These are phyloP conservation scores for Apodemia duryi DNA, from an alignment of 2,888 invertebrate species.

Conservation along the genomic window DNA sequence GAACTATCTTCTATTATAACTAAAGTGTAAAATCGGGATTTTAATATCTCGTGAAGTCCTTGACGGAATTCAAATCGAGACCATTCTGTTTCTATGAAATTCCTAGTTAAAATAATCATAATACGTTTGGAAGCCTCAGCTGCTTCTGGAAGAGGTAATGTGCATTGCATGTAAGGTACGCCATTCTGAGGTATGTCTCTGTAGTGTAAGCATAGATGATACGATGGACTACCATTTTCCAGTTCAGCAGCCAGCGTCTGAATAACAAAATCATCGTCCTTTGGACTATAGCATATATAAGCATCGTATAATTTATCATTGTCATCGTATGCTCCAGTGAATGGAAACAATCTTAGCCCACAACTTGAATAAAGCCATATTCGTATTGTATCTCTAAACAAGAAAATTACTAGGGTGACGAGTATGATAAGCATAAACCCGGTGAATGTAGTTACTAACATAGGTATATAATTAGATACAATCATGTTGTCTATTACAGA, in stretches of 20 bases:
- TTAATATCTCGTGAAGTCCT: conserved; percentile 91
- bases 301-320: conserved; percentile 94
- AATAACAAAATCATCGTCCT: conserved; percentile 94
- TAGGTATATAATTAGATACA: conserved; percentile 90
- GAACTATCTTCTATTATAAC: conserved; percentile 92
- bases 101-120: conserved; percentile 90
- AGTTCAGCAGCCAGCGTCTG: conserved; percentile 91
- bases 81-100: conserved; percentile 96
- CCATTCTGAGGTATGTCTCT: conserved; percentile 88
- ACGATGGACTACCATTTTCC: conserved; percentile 88
- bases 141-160: conserved; percentile 90
- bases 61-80: conserved; percentile 93
- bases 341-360: conserved; percentile 89
- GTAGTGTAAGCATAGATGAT: conserved; percentile 93
- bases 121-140: conserved; percentile 93
- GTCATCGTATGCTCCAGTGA: conserved; percentile 85
- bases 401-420: conserved; percentile 87
- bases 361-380: conserved; percentile 93
- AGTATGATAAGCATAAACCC: conserved; percentile 87
- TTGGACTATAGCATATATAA: conserved; percentile 94
- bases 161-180: conserved; percentile 82
- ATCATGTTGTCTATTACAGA: conserved; percentile 90
- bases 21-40: conserved; percentile 89
- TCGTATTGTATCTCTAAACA: conserved; percentile 91
- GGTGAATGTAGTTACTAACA: conserved; percentile 88